Percentiles rank a stretch among this genome's conserved stretches.
Conservation (phyloP, 2,113 vertebrate species). For the Xiphophorus maculatus region DNA sequence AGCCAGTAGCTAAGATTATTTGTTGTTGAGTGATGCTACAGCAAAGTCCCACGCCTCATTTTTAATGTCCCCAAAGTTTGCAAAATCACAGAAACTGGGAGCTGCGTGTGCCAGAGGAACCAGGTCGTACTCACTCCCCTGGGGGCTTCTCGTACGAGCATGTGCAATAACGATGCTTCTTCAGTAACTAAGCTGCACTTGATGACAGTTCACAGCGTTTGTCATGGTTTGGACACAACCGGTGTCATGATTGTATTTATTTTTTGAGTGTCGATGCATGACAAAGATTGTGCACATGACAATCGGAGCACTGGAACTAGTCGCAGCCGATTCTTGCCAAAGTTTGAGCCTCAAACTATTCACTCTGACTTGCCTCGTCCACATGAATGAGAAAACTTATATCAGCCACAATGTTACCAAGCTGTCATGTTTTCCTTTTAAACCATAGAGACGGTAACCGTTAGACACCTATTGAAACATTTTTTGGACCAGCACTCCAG, state of each 20-base stretch:
- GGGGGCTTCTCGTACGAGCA: conserved; percentile 69
- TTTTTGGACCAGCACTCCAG: conserved; percentile 74
- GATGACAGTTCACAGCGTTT: conserved; percentile 51
- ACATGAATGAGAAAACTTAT: conserved; percentile 50
- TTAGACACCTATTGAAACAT: conserved; percentile 48
- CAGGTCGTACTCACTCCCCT: conserved; percentile 63
- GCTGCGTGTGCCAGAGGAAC: conserved; percentile 28
- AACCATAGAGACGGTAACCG: conserved; percentile 63
- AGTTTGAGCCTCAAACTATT: conserved; percentile 72
- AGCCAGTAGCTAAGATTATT: conserved; percentile 39
- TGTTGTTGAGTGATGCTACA: conserved; percentile 39
- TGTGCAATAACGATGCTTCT: conserved; percentile 79
- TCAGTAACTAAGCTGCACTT: conserved; percentile 68
- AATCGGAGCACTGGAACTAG: conserved; percentile 42
- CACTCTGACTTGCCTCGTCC: conserved; percentile 67
- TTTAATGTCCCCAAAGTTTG: conserved; percentile 24
- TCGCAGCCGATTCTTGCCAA: conserved; percentile 77
- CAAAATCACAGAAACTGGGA: not conserved
- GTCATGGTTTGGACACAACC: conserved; percentile 53
- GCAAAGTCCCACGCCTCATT: conserved; percentile 30
- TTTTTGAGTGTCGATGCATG: conserved; percentile 70
- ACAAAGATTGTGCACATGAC: conserved; percentile 44
- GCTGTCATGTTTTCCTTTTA: conserved; percentile 20
- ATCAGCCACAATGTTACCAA: conserved; percentile 3
- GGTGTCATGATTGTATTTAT: conserved; percentile 62